Evolutionary conservation across 1,140 invertebrate genomes (phyloP), one percentile per base, ranked within the genome.

Genomic region (Drosophila obscura): DNA sequence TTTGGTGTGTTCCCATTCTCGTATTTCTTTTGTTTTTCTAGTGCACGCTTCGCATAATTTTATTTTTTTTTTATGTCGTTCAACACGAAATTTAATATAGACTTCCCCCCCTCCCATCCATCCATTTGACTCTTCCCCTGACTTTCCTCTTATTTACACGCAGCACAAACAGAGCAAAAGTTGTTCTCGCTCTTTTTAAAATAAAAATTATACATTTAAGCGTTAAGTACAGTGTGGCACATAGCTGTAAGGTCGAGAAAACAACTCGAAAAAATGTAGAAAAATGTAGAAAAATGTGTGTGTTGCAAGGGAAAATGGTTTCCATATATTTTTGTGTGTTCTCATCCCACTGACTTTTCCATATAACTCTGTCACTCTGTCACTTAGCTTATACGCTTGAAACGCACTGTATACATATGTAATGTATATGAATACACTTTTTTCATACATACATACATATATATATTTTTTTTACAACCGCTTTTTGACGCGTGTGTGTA

Each of bases 21-120:
- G 73, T 60, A 24, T 83, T 66, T 61, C 53, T 57, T 77, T 84
- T 90, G 77, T 82, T 82, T 80, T 76, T 71, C 74, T 72, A 84
- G 68, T 87, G 62, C 81, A 87, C 77, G 79, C 82, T 77, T 90
- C 72, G 66, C 57, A 87, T 85, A 73, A 73, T 74, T 50, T 80
- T 65, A 71, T 58, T 59, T 68, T 58, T 59, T 69, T 59, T 68
- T 58, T 59, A 62, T 52, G 63, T 48, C 46, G 56, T 57, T 60
- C 77, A 80, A 84, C 74, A 88, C 50, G 79, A 79, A 88, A 88
- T 88, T 87, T 88, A 88, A 88, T 88, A 87, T 84, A 80, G 48
- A 46, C 56, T 46, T 52, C 31, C 51, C 19, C 19, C 19, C 19
- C 1, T 16, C 19, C 44, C 52, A 31, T 5, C 16, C 43, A 24